These are phyloP conservation scores for Oreocharis arfaki DNA, from an alignment of 2,113 vertebrate species.

Conservation along the genomic window DNA sequence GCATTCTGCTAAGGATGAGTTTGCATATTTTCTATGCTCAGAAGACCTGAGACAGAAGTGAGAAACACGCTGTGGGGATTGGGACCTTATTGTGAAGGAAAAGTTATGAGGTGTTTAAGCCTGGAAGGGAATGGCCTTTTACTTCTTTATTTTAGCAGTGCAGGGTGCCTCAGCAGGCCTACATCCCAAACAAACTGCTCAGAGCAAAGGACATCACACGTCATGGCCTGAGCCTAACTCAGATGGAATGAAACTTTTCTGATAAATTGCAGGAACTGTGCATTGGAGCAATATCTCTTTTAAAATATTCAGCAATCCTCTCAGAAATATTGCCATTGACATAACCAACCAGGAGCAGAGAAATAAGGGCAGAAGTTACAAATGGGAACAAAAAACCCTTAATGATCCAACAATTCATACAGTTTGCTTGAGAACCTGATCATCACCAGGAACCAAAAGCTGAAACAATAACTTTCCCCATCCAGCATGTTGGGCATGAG, in stretches of 20 bases:
- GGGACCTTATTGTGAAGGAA: not conserved
- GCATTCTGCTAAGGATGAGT: not conserved
- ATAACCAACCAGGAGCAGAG: not conserved
- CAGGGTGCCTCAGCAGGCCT: not conserved
- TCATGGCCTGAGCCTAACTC: not conserved
- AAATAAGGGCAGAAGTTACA: not conserved
- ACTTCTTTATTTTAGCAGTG: not conserved
- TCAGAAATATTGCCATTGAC: not conserved
- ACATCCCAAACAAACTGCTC: not conserved
- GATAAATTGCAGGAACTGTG: not conserved
- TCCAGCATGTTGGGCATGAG: not conserved
- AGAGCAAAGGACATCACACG: not conserved
- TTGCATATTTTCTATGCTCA: not conserved
- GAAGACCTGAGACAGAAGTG: not conserved
- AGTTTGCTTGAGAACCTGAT: not conserved
- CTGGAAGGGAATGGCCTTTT: not conserved
- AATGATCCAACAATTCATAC: not conserved
- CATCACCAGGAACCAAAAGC: not conserved
- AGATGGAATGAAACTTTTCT: not conserved
- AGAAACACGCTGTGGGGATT: not conserved
- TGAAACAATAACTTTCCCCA: not conserved
- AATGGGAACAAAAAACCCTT: fast-evolving
- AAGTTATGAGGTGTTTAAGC: not conserved
- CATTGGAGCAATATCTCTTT: not conserved
- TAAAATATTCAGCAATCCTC: not conserved